These are phyloP conservation scores for Ailurus styani DNA, from an alignment of 2,113 vertebrate species.

Conservation along the genomic window DNA sequence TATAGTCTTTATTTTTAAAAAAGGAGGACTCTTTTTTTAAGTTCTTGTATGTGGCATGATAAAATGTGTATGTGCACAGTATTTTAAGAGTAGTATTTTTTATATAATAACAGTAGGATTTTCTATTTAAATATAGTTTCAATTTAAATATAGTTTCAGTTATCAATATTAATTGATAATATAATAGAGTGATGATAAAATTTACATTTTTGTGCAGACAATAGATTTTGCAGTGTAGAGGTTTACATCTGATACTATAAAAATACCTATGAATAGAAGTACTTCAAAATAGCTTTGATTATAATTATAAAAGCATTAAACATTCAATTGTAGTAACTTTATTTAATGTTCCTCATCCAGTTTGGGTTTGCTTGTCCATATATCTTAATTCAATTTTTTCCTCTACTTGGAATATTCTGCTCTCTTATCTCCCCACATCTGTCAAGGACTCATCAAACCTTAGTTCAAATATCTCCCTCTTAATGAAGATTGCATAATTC, in stretches of 20 bases:
- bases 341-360: neutral
- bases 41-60: neutral
- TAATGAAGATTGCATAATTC: neutral
- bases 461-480: neutral
- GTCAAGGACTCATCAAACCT: neutral
- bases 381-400: neutral
- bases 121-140: neutral
- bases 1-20: neutral
- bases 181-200: neutral
- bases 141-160: neutral
- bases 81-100: neutral
- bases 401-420: neutral
- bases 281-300: neutral
- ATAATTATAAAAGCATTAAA: neutral
- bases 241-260: neutral
- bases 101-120: neutral
- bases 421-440: neutral
- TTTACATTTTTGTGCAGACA: neutral
- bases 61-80: neutral
- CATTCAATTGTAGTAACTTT: neutral
- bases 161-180: neutral
- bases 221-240: neutral
- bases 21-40: neutral
- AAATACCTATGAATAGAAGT: neutral
- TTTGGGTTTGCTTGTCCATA: neutral